Evolutionary conservation across 2,797 vertebrate species (phyloP).

Genomic region (Premnoplex brunnescens): DNA sequence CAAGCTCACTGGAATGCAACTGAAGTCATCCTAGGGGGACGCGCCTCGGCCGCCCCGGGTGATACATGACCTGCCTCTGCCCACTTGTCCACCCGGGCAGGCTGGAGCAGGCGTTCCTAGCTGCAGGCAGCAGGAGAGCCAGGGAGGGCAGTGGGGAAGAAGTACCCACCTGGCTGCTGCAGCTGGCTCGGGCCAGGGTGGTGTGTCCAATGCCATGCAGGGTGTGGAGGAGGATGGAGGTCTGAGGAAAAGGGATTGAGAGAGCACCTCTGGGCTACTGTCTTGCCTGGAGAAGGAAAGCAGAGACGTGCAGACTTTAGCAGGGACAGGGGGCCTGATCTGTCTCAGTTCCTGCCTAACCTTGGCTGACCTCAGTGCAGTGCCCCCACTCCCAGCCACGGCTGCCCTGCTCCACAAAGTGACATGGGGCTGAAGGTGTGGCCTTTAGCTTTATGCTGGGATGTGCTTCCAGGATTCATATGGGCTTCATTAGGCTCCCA

Average conservation of each 20-base stretch:
- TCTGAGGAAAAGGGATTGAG: not conserved
- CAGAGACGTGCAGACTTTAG: not conserved
- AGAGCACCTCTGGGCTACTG: not conserved
- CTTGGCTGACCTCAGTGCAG: not conserved
- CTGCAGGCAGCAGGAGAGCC: not conserved
- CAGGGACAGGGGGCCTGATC: not conserved
- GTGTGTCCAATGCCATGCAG: fast-evolving
- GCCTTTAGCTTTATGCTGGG: not conserved
- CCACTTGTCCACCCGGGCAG: conserved; percentile 39
- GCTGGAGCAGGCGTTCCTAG: not conserved
- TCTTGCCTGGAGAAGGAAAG: not conserved
- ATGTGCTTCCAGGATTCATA: not conserved
- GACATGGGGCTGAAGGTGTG: not conserved
- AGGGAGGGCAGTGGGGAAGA: not conserved
- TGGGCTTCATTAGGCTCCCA: not conserved
- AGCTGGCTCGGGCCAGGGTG: fast-evolving
- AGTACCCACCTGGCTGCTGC: not conserved
- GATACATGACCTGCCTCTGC: conserved; percentile 75
- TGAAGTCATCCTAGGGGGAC: conserved; percentile 82
- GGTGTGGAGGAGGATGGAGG: not conserved
- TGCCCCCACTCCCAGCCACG: fast-evolving
- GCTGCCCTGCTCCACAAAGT: not conserved
- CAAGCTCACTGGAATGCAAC: conserved; percentile 87
- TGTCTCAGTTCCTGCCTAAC: not conserved
- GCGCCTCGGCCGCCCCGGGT: conserved; percentile 5